Conservation (phyloP, 2,113 vertebrate genomes). For the Neolamprologus fasciatus region DNA sequence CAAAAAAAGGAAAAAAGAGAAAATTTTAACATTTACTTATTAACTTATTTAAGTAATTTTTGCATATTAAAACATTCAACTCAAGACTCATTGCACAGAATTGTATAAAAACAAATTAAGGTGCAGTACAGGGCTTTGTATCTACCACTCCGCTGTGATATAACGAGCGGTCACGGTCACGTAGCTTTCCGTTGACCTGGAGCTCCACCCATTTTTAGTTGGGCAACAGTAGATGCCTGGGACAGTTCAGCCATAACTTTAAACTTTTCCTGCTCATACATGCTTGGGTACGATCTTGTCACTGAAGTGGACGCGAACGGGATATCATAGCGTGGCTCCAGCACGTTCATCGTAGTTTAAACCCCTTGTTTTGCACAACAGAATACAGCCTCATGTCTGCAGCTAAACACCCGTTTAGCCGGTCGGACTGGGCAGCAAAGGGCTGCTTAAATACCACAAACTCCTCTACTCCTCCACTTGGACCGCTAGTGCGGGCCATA, state of each 20-base stretch:
- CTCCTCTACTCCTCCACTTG: background rate
- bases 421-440: background rate
- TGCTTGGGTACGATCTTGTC: rapidly evolving
- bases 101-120: background rate
- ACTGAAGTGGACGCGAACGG: rapidly evolving
- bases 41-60: background rate
- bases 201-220: rapidly evolving
- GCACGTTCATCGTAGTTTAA: rapidly evolving
- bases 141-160: background rate
- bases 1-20: background rate
- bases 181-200: rapidly evolving
- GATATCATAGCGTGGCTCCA: rapidly evolving
- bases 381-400: rapidly evolving
- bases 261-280: background rate
- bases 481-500: rapidly evolving
- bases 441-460: rapidly evolving
- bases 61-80: background rate
- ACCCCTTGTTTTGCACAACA: rapidly evolving
- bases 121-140: background rate
- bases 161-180: rapidly evolving
- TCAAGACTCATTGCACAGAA: rapidly evolving
- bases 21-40: background rate
- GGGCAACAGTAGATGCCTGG: background rate
- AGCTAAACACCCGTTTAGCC: background rate
- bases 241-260: background rate